Conservation (phyloP, 2,113 vertebrate genomes). For the Cairina moschata region DNA sequence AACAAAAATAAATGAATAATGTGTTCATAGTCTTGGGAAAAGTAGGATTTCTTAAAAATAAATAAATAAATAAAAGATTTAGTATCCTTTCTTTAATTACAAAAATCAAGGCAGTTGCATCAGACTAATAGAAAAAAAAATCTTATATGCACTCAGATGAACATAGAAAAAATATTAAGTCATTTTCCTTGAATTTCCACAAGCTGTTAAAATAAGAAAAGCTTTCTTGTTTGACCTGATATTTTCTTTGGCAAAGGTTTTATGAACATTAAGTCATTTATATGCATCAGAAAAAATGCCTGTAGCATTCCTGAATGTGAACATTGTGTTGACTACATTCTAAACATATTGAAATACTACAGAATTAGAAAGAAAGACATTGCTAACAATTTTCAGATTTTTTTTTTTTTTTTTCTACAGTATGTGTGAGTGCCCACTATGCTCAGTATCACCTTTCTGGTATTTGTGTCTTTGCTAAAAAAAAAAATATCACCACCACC, state of each 20-base stretch:
- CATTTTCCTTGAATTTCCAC: neutral
- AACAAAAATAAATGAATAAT: slow-evolving; percentile 56
- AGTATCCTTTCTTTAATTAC: neutral
- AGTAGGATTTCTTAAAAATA: neutral
- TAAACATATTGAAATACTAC: neutral
- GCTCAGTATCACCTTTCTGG: neutral
- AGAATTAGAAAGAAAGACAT: neutral
- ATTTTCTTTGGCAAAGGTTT: slow-evolving; percentile 44
- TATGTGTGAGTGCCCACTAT: neutral
- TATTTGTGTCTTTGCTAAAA: neutral
- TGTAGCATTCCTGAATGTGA: neutral
- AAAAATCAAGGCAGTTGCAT: neutral
- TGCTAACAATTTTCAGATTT: neutral
- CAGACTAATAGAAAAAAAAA: neutral
- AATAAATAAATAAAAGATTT: neutral
- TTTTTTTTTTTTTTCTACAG: slow-evolving; percentile 35
- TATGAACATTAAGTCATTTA: slow-evolving; percentile 19
- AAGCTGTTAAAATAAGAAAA: neutral
- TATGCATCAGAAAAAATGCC: slow-evolving; percentile 10
- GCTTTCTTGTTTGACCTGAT: slow-evolving; percentile 6
- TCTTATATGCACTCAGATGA: neutral
- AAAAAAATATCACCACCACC: neutral
- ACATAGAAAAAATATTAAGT: neutral
- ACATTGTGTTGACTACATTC: neutral
- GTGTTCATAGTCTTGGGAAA: neutral